Conservation (phyloP, 2,113 vertebrate species). For the Spilogale gracilis region DNA sequence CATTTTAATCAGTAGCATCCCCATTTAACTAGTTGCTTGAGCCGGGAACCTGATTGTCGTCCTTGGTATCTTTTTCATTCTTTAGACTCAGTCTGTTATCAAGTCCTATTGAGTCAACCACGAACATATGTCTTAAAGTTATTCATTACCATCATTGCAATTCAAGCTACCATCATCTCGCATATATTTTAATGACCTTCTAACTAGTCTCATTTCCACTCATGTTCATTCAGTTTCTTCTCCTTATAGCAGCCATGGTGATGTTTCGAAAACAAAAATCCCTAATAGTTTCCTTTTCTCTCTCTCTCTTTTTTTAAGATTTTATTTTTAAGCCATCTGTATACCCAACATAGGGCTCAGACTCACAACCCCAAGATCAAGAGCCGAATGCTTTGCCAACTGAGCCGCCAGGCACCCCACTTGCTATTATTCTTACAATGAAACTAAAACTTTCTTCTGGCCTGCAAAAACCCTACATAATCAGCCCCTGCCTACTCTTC, state of each 20-base stretch:
- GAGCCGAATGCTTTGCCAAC: not conserved
- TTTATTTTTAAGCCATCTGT: not conserved
- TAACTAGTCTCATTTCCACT: slow-evolving; percentile 6
- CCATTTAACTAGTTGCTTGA: not conserved
- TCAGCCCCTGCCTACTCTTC: not conserved
- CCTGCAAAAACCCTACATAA: not conserved
- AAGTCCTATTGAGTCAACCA: not conserved
- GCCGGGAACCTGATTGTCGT: not conserved
- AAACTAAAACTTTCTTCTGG: not conserved
- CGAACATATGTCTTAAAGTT: not conserved
- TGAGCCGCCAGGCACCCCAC: not conserved
- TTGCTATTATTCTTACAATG: not conserved
- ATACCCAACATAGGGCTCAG: not conserved
- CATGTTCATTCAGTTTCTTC: not conserved
- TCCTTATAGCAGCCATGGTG: not conserved
- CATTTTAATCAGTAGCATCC: not conserved
- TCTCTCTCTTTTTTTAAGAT: not conserved
- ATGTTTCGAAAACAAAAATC: not conserved
- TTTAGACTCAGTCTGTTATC: not conserved
- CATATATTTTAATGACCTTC: not conserved
- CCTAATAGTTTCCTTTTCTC: not conserved
- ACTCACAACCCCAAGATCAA: not conserved
- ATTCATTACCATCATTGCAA: not conserved
- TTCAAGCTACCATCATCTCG: not conserved
- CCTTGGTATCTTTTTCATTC: not conserved